Evolutionary conservation across 2,888 invertebrate species (phyloP).

Genomic region (Himalopsyche japonica): DNA sequence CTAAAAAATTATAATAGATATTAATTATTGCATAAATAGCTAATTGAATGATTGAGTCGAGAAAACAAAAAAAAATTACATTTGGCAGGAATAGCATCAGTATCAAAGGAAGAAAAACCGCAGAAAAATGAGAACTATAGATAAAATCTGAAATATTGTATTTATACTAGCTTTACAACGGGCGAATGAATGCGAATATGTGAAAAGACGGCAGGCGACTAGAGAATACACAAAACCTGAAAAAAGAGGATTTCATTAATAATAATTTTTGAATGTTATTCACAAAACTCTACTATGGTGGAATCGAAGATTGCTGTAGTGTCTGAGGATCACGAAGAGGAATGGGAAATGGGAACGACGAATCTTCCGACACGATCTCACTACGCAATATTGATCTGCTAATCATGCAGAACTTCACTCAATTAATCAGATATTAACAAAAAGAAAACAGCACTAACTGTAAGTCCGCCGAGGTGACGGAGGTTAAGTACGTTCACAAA

Average conservation of each 20-base stretch:
- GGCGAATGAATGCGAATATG: background rate
- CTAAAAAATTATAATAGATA: no score
- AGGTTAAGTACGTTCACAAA: conserved; percentile 35
- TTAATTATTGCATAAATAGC: no score
- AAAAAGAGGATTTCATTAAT: background rate
- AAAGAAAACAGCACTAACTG: conserved; percentile 7
- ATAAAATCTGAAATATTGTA: background rate
- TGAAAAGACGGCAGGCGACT: background rate
- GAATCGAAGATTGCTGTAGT: conserved; percentile 34
- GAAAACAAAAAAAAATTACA: no score
- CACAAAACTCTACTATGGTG: background rate
- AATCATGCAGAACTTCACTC: conserved; percentile 37
- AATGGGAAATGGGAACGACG: conserved; percentile 5
- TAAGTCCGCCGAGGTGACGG: conserved; percentile 25
- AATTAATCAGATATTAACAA: conserved; percentile 22
- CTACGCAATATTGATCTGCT: conserved; percentile 37
- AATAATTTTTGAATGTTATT: background rate
- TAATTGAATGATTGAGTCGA: no score
- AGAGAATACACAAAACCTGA: background rate
- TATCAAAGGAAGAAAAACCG: background rate
- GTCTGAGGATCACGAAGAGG: conserved; percentile 18
- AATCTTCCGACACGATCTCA: conserved; percentile 11
- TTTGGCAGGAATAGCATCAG: no score
- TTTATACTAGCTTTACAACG: background rate
- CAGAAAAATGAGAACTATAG: background rate